Base-by-base conservation (phyloP, 2,113 vertebrate genomes). In the Rallus limicola region DNA sequence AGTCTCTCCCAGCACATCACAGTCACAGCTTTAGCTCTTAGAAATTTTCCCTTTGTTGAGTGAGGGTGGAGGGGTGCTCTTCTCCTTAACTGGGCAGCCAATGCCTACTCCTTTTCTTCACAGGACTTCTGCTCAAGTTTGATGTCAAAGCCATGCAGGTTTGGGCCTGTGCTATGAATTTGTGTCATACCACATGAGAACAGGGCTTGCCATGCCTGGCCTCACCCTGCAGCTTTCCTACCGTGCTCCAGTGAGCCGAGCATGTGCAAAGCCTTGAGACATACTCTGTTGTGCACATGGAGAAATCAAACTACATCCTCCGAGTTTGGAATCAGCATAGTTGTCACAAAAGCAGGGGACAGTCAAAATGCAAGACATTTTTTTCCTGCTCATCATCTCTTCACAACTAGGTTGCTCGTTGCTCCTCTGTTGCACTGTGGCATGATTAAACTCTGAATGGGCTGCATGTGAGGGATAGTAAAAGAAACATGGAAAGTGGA, bases 221-320 rank as follows among this genome's bases (percentile, higher is more conserved):
- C 91, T 95, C 82, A 92, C 79, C 90, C 79, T 82, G 2, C 40
- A 44, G 59, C 86, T 95, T n/a, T 65, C 40, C 75, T 82, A 50
- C 7, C 9, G 34, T 48, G 38, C 74, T 91, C 36, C 10, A 16
- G 55, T 0, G 0, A 89, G 58, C 64, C 2, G 17, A 71, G 62
- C 1, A 2, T 10, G 12, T 10, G 42, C 42, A 21, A 24, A 82
- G 52, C 20, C 65, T 69, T 71, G 53, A 52, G 18, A 42, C 16
- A 8, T 4, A 2, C 0, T 1, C 42, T 46, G 29, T 7, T 31
- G 8, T 25, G 5, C 7, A 24, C 0, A 0, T 64, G 64, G 48
- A 25, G 68, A 64, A 92, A 69, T 5, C 29, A 68, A 7, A 24
- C 26, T 33, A 14, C 3, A 0, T 24, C 7, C 28, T 64, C 29